Conservation (phyloP, 2,113 vertebrate species). For the Labeo catla region DNA sequence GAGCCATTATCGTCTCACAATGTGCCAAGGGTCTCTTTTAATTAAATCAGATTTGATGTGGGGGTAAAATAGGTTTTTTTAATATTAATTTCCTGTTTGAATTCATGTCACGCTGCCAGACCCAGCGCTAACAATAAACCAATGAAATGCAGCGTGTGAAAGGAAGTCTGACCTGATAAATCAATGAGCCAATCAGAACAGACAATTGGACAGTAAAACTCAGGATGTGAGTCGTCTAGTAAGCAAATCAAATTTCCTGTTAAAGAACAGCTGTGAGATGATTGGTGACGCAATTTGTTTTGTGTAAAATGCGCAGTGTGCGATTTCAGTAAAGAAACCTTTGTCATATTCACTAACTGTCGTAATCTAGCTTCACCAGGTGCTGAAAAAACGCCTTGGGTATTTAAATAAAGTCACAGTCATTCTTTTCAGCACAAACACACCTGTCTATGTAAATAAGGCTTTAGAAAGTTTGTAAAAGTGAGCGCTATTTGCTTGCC, state of each 20-base stretch:
- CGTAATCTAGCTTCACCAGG: neutral
- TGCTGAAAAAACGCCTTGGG: neutral
- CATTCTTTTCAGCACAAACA: constrained; percentile 17
- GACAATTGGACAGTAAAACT: constrained; percentile 47
- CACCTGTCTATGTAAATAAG: neutral
- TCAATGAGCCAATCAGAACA: constrained; percentile 37
- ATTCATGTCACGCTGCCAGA: constrained; percentile 45
- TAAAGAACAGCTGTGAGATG: neutral
- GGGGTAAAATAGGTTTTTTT: constrained; percentile 12
- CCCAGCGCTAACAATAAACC: constrained; percentile 49
- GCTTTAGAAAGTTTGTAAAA: constrained; percentile 13
- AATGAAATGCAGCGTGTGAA: constrained; percentile 52
- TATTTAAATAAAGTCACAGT: neutral
- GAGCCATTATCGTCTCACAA: constrained; percentile 54
- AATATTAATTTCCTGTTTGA: constrained; percentile 49
- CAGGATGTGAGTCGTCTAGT: constrained; percentile 57
- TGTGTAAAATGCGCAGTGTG: neutral
- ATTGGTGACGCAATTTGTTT: neutral
- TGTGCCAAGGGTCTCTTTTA: constrained; percentile 49
- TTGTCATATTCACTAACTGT: neutral
- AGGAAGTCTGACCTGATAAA: constrained; percentile 46
- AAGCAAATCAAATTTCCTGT: constrained; percentile 13
- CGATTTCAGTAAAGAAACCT: neutral
- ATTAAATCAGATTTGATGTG: constrained; percentile 53
- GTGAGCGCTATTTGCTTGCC: neutral